Evolutionary conservation across 2,797 vertebrate genomes (phyloP), one percentile per base, ranked within the genome.

Genomic region (Pangasius krempfi): DNA sequence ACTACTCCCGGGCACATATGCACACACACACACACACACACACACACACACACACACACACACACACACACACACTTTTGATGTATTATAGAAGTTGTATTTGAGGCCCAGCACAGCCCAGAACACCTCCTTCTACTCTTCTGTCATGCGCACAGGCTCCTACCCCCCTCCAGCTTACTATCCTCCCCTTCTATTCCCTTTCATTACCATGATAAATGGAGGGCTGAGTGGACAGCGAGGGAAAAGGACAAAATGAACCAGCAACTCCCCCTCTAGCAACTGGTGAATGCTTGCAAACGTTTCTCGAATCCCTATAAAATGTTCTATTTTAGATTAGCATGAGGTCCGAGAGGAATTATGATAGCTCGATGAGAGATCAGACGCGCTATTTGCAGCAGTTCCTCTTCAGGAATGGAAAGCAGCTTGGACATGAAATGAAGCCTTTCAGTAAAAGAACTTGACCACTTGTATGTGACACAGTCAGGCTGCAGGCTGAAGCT

Each of bases 171-270:
- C 90, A 84, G 70, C 78, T 58, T 87, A 75, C 84, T 92, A 92
- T 83, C 25, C 86, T 86, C 87, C 87, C 62, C 81, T 76, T 87
- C 85, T 92, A 81, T 33, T 70, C 92, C 93, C 93, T 83, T 95
- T 95, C 93, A 96, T 96, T 96, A 94, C 92, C 96, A 97, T 96
- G 94, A 94, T 96, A 96, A 96, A 95, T 87, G 90, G 94, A 92
- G 89, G 93, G 91, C 84, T 93, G 90, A 89, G 86, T 82, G 88
- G 84, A 87, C 90, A 91, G 68, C 89, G 86, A 87, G 88, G 83
- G 83, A 87, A 83, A 91, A 85, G 85, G 87, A 86, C 54, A 52
- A 78, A 89, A 62, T 47, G 37, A 92, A 92, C 92, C 92, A 64
- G 60, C 60, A 47, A 20, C 14, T 2, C 0, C 68, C 52, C 92